Base-by-base conservation (phyloP, 2,888 invertebrate genomes). In the Xestobium rufovillosum region DNA sequence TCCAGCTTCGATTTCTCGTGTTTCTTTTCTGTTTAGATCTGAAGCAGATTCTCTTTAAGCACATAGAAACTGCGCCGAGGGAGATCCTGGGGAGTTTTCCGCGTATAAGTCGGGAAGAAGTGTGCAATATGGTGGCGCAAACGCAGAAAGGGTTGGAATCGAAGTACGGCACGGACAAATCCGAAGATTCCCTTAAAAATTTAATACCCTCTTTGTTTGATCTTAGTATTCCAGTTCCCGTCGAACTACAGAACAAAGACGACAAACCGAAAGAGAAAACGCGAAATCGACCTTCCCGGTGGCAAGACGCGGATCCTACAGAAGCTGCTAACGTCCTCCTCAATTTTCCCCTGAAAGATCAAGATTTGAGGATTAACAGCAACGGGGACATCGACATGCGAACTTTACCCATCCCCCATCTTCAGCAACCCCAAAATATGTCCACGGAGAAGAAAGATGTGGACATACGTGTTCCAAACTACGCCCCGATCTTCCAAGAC, bases 81-180 rank as follows among this genome's bases (percentile, higher is more conserved):
- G 89, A 90, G 66, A 88, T 90, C 53, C 70, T 90, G 36, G 89
- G 90, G n/a, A 86, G 87, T 58, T 90, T 89, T 53, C 88, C 89
- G 27, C 71, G 90, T 39, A 69, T 89, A 44, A 83, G 80, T 50
- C 73, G 87, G 40, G 86, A 88, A 53, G 80, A 80, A 43, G 86
- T 87, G 1, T 61, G 73, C 48, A 58, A 55, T 28, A 65, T 70
- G 57, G 67, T 74, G 45, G 66, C 67, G 27, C 61, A 66, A 16
- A 67, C 71, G 0, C 72, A 75, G 50, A 66, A 65, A 29, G 65
- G 65, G 41, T 55, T 74, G 14, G 66, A 69, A 38, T 58, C 61
- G 12, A 64, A 69, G 39, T 67, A 60, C 41, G 63, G 64, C 11
- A 48, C 36, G 16, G 37, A 39, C 8, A 40, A 39, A 6, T 34